Percentiles rank a stretch among this genome's conserved stretches.
Evolutionary conservation across 2,113 vertebrate genomes (phyloP).

Genomic region (Misgurnus mizolepis): DNA sequence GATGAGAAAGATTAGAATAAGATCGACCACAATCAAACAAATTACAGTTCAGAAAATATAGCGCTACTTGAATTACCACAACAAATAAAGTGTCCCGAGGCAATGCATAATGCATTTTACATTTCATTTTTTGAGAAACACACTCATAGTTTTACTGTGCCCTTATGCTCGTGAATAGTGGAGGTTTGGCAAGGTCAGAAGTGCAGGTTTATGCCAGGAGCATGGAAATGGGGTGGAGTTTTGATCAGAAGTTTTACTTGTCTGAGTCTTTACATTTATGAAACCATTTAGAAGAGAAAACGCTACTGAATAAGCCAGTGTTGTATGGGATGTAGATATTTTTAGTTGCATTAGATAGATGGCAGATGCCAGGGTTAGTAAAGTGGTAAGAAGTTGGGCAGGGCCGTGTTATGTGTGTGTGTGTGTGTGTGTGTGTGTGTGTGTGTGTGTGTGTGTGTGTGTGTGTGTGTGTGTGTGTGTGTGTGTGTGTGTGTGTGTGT

Average conservation of each 20-base stretch:
- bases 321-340: conserved; percentile 35
- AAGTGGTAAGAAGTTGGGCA: conserved; percentile 38
- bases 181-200: not conserved
- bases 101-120: not conserved
- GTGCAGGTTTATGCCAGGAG: not conserved
- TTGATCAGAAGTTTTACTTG: not conserved
- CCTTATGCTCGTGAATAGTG: not conserved
- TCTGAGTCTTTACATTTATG: not conserved
- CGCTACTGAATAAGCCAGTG: conserved; percentile 1
- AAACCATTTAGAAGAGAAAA: conserved; percentile 38
- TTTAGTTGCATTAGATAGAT: conserved; percentile 51
- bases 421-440: not conserved
- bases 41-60: conserved; percentile 33
- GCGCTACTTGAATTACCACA: not conserved
- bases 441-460: not conserved
- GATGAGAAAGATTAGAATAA: conserved; percentile 36
- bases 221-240: not conserved
- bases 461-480: not conserved
- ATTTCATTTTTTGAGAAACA: not conserved
- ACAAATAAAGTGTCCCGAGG: not conserved
- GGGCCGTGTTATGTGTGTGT: conserved; percentile 35
- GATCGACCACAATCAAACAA: conserved; percentile 46
- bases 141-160: not conserved
- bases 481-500: conserved; percentile 18
- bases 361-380: conserved; percentile 42